Evolutionary conservation across 2,888 invertebrate species (phyloP), one percentile per base, ranked within the genome.

Genomic region (Callyntrura sp.): DNA sequence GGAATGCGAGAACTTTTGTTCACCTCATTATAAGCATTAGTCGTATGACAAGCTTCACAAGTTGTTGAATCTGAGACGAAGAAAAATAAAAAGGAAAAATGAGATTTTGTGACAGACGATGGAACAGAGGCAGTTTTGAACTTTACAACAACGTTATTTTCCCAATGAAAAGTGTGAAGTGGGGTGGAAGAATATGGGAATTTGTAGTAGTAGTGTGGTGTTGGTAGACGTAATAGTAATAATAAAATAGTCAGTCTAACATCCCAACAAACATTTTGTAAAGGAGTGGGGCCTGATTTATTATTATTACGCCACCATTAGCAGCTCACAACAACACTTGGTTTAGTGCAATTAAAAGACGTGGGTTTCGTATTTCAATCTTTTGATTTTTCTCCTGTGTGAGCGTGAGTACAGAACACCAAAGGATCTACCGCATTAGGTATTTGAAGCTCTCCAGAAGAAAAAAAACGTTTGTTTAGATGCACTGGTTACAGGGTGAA

Each of bases 11-110:
- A 87, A 81, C 70, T 87, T 87, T 82, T 88, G 88, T 82, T 88
- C 88, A 87, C 83, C 88, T 88, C 88, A 88, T 88, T 88, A 88
- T 88, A 83, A 83, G 65, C 73, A 88, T 88, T 83, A 73, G 83
- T 62, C 48, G 83, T 48, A 76, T 73, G 88, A 88, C 87, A 81
- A 86, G 79, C 43, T 86, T 87, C 87, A 87, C 68, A 87, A 87
- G 87, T 86, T 79, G 86, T 86, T 86, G 68, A 70, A 45, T 87
- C 57, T 43, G 43, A 76, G 43, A 78, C 28, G 73, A 79, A 82
- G 57, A 55, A 55, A 76, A 73, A 83, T 76, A 35, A 28, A 57
- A 88, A 73, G 73, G 48, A 79, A 79, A 79, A 68, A 76, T 81
- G 82, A 82, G 82, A 73, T 43, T 68, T 82, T 51, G 73, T 82